Base-by-base conservation (phyloP, 2,888 invertebrate genomes). In the Junonia oenone region DNA sequence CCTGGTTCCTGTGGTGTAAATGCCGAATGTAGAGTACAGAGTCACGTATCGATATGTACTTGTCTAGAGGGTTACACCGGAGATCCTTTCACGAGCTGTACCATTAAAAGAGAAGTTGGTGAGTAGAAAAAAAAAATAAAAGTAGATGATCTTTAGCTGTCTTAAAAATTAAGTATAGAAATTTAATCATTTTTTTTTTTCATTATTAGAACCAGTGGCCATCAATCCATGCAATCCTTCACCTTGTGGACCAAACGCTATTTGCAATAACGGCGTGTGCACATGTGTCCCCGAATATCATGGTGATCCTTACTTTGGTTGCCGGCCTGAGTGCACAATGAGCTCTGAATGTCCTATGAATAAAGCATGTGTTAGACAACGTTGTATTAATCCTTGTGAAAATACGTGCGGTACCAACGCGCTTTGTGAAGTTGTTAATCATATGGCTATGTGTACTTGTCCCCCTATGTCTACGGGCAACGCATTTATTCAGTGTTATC, bases 401-500 rank as follows among this genome's bases (percentile, higher is more conserved):
- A 94, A 93, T 62, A 93, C 93, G n/a, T 96, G 96, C 75, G 96
- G 95, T 13, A 83, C 88, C 60, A 93, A 93, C 70, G 95, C 96
- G 0, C 74, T 93, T 55, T 96, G 96, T 75, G 89, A 93, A 66
- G 94, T 94, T 2, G 90, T 94, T 33, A 94, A 94, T 71, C 96
- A 96, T 71, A 92, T 94, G 73, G 94, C 96, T 6, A 93, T 93
- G 68, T 96, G 96, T 69, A 92, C 92, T 40, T 96, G 96, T 75
- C 93, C 93, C n/a, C 76, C 83, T 26, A 93, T 92, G 68, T 94
- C 92, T 74, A 86, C 92, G 29, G 96, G 96, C 67, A 94, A 95
- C 78, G 94, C 95, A 43, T 92, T 95, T 81, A 87, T 94, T 56
- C 86, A 92, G 62, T 95, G 95, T 69, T 89, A 83, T 59, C 90